Conservation (phyloP, 2,113 vertebrate genomes). For the Galeopterus variegatus region DNA sequence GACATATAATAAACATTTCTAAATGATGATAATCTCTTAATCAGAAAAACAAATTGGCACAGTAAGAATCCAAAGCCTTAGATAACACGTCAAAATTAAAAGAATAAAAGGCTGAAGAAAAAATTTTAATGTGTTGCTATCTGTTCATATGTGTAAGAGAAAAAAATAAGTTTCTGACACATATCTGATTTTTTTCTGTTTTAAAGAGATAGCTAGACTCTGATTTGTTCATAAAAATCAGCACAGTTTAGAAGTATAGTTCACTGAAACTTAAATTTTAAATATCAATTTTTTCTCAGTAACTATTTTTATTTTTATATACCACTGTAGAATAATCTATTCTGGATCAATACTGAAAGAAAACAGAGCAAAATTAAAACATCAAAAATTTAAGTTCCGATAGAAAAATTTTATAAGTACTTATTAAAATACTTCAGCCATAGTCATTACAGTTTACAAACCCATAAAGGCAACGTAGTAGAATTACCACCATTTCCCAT, state of each 20-base stretch:
- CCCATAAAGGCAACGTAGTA: background rate
- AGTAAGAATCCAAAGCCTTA: constrained; percentile 4
- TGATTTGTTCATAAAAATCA: constrained; percentile 35
- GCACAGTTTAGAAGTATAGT: background rate
- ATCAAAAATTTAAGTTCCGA: background rate
- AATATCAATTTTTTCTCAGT: background rate
- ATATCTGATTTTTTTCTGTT: background rate
- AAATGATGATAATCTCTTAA: background rate
- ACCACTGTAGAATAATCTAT: background rate
- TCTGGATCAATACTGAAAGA: background rate
- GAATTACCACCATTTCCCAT: background rate
- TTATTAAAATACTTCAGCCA: background rate
- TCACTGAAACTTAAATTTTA: constrained; percentile 26
- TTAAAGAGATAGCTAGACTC: constrained; percentile 2
- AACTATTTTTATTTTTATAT: background rate
- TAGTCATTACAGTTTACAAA: background rate
- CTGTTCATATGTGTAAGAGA: background rate
- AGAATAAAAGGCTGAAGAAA: background rate
- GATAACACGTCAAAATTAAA: background rate
- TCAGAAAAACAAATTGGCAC: constrained; percentile 11
- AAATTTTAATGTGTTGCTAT: constrained; percentile 24
- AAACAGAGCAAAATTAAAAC: background rate
- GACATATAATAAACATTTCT: background rate
- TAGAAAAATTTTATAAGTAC: background rate
- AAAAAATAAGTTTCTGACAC: background rate